These are phyloP conservation scores for Myrmecobius fasciatus DNA, from an alignment of 2,113 vertebrate species.

Conservation along the genomic window DNA sequence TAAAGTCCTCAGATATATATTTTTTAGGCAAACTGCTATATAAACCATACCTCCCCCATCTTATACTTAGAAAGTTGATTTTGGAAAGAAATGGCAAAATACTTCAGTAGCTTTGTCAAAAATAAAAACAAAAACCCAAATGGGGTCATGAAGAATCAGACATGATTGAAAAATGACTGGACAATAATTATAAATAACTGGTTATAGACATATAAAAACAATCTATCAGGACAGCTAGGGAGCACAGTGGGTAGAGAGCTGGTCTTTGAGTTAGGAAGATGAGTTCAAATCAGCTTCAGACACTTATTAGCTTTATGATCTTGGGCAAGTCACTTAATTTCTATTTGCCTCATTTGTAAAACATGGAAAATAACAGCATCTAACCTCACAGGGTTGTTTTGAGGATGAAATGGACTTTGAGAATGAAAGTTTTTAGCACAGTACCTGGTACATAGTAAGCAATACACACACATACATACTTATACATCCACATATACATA, in stretches of 20 bases:
- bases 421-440: too few species aligned
- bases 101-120: background rate
- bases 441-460: too few species aligned
- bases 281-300: background rate
- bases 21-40: background rate
- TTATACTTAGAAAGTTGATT: background rate
- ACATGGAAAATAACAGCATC: too few species aligned
- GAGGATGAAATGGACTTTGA: too few species aligned
- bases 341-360: too few species aligned
- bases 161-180: background rate
- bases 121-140: background rate
- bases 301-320: too few species aligned
- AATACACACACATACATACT: too few species aligned
- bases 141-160: background rate
- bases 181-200: background rate
- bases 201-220: too few species aligned
- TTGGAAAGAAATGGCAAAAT: background rate
- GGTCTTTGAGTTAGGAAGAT: background rate
- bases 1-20: background rate
- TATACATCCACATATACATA: too few species aligned
- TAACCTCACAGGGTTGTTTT: too few species aligned
- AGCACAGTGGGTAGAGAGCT: background rate
- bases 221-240: background rate
- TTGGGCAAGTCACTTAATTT: too few species aligned
- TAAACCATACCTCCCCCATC: background rate